Evolutionary conservation across 2,888 invertebrate genomes (phyloP), one percentile per base, ranked within the genome.

Genomic region (Gastracanthus pulcherrimus): DNA sequence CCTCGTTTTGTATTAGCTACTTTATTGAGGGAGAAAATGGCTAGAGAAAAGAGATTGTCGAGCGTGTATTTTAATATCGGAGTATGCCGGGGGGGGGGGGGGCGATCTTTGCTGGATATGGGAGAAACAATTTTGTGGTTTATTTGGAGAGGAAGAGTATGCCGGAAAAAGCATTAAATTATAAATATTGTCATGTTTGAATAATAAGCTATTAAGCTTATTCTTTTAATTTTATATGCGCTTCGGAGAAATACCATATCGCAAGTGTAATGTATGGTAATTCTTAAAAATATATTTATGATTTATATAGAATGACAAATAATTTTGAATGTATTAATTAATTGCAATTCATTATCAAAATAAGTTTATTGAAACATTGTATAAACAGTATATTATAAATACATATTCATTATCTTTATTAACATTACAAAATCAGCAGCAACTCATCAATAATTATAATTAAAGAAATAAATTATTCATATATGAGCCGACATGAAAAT

Each of bases 1-100:
- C 4, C 34, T 62, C 45, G 38, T 67, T 67, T 67, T 67, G 36
- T 45, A 67, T 67, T 45, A 45, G 67, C 41, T 67, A 67, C 67
- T 67, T 67, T 67, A 67, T 67, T 67, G 67, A 26, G 67, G 67
- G 45, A 41, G 67, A 26, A 45, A 45, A 67, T 9, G 11, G 45
- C 45, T 1, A 23, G 64, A 64, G 23, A 58, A 58, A 38, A 64
- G 38, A 64, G 23, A 55, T 55, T 26, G 23, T 23, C 55, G 23
- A 11, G 60, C 16, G 31, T 29, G 60, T 60, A 31, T 31, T 60
- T 60, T 60, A 60, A 60, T 60, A 60, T 60, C 60, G 60, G 29
- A 16, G 9, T 0, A 16, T 45, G 16, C 45, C 45, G 16, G 45
- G 16, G 45, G 45, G 16, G 13, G 45, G n/a, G 13, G 13, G 4